Evolutionary conservation across 2,888 invertebrate genomes (phyloP), one percentile per base, ranked within the genome.

Genomic region (Allolobophora icterica): DNA sequence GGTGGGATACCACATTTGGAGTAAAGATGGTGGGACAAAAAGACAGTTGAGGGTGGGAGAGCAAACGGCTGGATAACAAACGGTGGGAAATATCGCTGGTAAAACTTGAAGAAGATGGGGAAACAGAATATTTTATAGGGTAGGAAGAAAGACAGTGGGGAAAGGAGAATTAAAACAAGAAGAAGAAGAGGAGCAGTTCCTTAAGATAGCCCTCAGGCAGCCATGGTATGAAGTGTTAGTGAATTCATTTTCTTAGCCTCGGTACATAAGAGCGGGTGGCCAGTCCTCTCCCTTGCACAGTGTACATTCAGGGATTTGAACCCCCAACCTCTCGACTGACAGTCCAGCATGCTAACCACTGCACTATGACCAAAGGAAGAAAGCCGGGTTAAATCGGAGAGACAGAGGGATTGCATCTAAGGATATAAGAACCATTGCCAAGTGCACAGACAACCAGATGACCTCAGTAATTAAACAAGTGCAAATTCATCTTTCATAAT

Each of bases 11-110:
- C 38, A 38, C 38, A 38, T 8, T 38, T 3, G 38, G 40, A 87
- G 87, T n/a, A n/a, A 4, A 24, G 52, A 52, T 35, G 15, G 84
- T 15, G 84, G 34, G 84, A 84, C 33, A 84, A 34, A 34, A 34
- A 84, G 84, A 84, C 33, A 84, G 33, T n/a, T n/a, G 87, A 87
- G 15, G 38, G 87, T 35, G 87, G 38, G 87, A 87, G 87, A 87
- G 24, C n/a, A 71, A 30, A 71, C n/a, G n/a, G n/a, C 30, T 71
- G 71, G 71, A 30, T 6, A 52, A 24, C 21, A 52, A n/a, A 71
- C 13, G 13, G 45, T 45, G n/a, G n/a, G 1, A 71, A n/a, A 8
- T 6, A 24, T 21, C 17, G 24, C 3, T 6, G 21, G 52, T 3
- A 52, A 52, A 52, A 21, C 19, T 52, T 52, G 52, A 52, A 30